Conservation (phyloP, 1,140 invertebrate species). For the Nylanderia fulva region DNA sequence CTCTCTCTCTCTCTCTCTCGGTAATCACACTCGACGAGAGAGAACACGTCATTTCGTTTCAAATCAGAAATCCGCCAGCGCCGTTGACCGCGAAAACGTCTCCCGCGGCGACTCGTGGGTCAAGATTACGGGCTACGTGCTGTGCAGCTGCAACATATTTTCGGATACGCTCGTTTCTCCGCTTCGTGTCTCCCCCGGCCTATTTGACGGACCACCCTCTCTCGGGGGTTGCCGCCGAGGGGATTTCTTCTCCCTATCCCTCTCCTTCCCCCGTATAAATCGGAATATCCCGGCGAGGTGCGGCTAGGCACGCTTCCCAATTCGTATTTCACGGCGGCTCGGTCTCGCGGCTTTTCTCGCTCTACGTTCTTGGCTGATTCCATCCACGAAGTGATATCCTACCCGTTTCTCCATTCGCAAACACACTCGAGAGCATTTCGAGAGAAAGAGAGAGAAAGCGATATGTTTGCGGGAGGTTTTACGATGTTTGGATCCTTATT, state of each 20-base stretch:
- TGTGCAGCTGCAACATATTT: constrained; percentile 59
- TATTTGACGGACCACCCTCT: constrained; percentile 16
- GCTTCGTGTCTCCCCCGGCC: background rate
- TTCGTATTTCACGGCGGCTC: constrained; percentile 67
- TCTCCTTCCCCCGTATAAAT: constrained; percentile 42
- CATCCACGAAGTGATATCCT: constrained; percentile 67
- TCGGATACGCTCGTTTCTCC: constrained; percentile 30
- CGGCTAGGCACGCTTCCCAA: constrained; percentile 70
- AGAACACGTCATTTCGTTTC: constrained; percentile 36
- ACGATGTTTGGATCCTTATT: constrained; percentile 78
- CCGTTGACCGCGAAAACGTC: constrained; percentile 56
- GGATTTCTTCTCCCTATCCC: background rate
- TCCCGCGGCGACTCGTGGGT: constrained; percentile 37
- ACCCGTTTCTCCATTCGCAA: constrained; percentile 43
- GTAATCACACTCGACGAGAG: constrained; percentile 2
- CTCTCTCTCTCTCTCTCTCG: background rate
- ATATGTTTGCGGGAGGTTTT: constrained; percentile 78
- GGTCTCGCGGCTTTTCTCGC: constrained; percentile 61
- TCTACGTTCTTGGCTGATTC: constrained; percentile 46
- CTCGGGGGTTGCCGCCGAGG: constrained; percentile 22
- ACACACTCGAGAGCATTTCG: background rate
- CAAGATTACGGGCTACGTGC: constrained; percentile 61
- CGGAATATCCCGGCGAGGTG: constrained; percentile 68
- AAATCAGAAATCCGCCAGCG: constrained; percentile 51
- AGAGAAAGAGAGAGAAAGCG: background rate